Evolutionary conservation across 2,113 vertebrate species (phyloP).

Genomic region (Trachemys scripta): DNA sequence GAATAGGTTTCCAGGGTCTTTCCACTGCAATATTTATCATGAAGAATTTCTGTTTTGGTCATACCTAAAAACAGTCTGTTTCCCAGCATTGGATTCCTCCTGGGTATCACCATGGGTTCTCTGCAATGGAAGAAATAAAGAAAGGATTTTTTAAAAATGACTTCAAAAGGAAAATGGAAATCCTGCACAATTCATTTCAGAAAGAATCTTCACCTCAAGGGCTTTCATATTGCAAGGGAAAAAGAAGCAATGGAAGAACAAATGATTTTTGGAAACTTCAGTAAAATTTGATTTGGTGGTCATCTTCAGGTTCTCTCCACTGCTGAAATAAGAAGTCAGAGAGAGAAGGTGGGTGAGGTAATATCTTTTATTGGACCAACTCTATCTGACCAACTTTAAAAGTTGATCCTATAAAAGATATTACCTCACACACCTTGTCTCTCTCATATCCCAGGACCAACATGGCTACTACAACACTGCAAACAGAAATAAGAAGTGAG

Average conservation of each 20-base stretch:
- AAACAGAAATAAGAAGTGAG: not conserved
- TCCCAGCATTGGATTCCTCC: not conserved
- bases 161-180: conserved; percentile 25
- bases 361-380: not conserved
- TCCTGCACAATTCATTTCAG: not conserved
- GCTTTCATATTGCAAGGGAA: not conserved
- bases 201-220: not conserved
- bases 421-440: not conserved
- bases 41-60: conserved; percentile 17
- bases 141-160: not conserved
- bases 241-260: not conserved
- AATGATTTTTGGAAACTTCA: conserved; percentile 34
- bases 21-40: not conserved
- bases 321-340: conserved; percentile 26
- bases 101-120: not conserved
- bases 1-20: conserved; percentile 24
- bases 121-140: conserved; percentile 9
- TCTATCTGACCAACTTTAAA: not conserved
- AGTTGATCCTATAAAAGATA: not conserved
- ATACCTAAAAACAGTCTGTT: not conserved
- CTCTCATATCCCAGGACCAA: not conserved
- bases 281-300: not conserved
- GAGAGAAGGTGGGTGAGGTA: not conserved
- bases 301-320: conserved; percentile 15
- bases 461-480: not conserved